Conservation (phyloP, 2,797 vertebrate species). For the Clamator glandarius region DNA sequence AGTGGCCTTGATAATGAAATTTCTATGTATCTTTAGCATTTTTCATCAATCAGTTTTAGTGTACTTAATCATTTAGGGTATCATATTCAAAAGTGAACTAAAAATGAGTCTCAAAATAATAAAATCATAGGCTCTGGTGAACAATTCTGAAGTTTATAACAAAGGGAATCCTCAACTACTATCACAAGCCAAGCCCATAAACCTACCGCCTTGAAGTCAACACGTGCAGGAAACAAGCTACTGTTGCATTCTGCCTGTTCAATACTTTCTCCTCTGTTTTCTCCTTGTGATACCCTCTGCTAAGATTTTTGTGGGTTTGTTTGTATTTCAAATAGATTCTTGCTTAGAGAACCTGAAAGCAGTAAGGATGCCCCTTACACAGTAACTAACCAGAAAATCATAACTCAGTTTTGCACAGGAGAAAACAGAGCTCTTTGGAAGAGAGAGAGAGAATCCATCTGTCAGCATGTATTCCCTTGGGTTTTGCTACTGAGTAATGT, state of each 20-base stretch:
- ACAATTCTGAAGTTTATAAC: not conserved
- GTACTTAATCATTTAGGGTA: not conserved
- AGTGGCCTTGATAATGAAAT: constrained; percentile 22
- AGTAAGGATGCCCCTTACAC: not conserved
- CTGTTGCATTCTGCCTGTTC: not conserved
- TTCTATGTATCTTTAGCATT: constrained; percentile 3
- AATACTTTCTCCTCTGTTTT: not conserved
- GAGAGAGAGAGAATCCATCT: not conserved
- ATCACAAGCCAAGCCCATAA: not conserved
- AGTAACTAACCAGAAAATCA: not conserved
- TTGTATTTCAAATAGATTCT: not conserved
- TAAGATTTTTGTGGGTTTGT: not conserved
- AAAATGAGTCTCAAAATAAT: not conserved
- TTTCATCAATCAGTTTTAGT: constrained; percentile 34
- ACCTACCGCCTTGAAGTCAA: not conserved
- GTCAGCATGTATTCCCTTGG: not conserved
- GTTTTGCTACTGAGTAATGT: not conserved
- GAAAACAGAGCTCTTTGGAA: not conserved
- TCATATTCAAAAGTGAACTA: not conserved
- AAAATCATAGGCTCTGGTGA: not conserved
- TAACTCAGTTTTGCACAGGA: not conserved
- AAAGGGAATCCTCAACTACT: not conserved
- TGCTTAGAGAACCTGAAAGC: not conserved
- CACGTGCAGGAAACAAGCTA: not conserved
- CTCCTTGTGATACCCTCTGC: not conserved